Conservation (phyloP, 2,797 vertebrate species). For the Etheostoma perlongum region DNA sequence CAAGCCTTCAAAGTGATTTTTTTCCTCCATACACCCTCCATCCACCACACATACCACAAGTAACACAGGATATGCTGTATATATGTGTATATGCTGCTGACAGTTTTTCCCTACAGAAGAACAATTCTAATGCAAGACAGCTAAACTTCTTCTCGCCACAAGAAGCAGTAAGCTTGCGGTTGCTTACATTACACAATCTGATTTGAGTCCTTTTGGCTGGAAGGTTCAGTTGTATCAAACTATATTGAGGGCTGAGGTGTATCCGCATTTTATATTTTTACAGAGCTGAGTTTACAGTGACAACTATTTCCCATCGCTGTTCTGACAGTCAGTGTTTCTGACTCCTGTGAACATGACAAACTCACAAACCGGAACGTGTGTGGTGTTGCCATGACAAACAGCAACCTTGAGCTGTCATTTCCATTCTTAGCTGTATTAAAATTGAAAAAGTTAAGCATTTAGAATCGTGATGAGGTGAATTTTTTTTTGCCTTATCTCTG, state of each 20-base stretch:
- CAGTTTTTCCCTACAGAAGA: conserved; percentile 1
- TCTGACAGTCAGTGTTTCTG: conserved; percentile 5
- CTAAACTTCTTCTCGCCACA: neutral
- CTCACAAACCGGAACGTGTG: neutral
- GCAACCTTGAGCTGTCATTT: neutral
- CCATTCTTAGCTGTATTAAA: neutral
- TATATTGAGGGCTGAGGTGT: neutral
- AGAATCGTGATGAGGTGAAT: neutral
- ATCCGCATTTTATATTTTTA: neutral
- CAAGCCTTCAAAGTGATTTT: neutral
- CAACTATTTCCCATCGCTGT: conserved; percentile 8
- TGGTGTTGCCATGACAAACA: conserved; percentile 10
- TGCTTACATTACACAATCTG: neutral
- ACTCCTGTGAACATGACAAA: conserved; percentile 3
- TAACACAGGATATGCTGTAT: neutral
- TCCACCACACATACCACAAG: neutral
- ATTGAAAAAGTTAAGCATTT: neutral
- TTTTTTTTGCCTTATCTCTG: neutral
- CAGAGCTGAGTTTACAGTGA: neutral
- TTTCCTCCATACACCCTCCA: neutral
- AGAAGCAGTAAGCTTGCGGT: neutral
- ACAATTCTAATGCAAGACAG: neutral
- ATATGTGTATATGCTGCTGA: neutral
- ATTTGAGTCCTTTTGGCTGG: neutral
- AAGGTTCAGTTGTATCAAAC: neutral